Conservation (phyloP, 2,113 vertebrate genomes). For the Sapayoa aenigma region DNA sequence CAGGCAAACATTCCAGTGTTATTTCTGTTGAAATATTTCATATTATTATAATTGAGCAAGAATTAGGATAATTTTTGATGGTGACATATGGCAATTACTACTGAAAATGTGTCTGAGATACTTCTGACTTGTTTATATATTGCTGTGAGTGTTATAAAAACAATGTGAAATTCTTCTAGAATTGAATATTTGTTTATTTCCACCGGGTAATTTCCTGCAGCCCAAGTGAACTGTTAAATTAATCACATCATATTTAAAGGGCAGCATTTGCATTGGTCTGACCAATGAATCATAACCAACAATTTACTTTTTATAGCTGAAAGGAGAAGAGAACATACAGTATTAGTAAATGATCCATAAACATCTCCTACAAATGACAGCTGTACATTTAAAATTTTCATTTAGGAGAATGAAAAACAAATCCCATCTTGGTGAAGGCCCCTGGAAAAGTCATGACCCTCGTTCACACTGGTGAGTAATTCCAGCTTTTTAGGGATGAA, state of each 20-base stretch:
- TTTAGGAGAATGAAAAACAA: not conserved
- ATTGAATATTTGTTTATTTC: conserved; percentile 4
- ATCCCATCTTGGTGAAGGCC: not conserved
- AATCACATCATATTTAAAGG: conserved; percentile 40
- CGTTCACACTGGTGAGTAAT: not conserved
- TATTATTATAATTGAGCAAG: not conserved
- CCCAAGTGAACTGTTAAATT: conserved; percentile 4
- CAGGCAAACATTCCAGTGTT: not conserved
- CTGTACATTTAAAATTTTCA: not conserved
- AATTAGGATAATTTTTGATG: not conserved
- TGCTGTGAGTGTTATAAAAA: not conserved
- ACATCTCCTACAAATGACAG: not conserved
- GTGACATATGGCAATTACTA: not conserved
- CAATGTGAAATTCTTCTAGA: not conserved
- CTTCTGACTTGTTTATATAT: not conserved
- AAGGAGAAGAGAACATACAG: not conserved
- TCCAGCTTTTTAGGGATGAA: not conserved
- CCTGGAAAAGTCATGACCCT: not conserved
- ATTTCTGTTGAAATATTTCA: not conserved
- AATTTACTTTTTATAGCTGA: conserved; percentile 1
- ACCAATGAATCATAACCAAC: conserved; percentile 31
- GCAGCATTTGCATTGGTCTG: conserved; percentile 41
- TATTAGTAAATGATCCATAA: conserved; percentile 17
- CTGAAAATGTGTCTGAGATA: not conserved
- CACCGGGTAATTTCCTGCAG: not conserved